phyloP scores from a whole-genome alignment of 1,140 invertebrate genomes.

The Pseudomyrmex gracilis region DNA sequence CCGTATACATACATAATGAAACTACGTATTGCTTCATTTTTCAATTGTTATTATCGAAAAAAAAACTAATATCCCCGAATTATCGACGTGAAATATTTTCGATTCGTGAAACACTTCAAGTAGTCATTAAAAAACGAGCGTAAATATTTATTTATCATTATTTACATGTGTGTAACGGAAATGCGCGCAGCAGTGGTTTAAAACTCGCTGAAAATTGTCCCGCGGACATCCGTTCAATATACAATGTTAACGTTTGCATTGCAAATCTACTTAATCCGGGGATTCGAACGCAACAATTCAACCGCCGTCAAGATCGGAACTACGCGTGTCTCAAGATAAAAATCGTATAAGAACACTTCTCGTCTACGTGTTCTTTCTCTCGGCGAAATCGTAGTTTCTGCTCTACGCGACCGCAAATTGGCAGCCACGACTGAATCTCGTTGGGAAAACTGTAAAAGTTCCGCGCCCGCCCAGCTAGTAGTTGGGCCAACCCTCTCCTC shows the following conservation, averaged over 20 bases:
- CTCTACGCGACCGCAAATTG: slow-evolving; percentile 39
- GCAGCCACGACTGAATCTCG: slow-evolving; percentile 29
- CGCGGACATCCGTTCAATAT: slow-evolving; percentile 3
- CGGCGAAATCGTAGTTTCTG: slow-evolving; percentile 52
- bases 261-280: slow-evolving; percentile 73
- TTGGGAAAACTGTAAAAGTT: slow-evolving; percentile 62
- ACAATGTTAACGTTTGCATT: slow-evolving; percentile 71
- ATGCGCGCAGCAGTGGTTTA: background rate
- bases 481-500: background rate
- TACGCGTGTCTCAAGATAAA: slow-evolving; percentile 70
- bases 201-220: background rate
- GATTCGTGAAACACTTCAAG: background rate
- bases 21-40: background rate
- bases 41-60: background rate
- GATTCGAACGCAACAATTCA: slow-evolving; percentile 69
- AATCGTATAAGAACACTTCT: slow-evolving; percentile 32
- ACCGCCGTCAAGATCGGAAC: slow-evolving; percentile 29
- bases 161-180: background rate
- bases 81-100: background rate
- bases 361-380: slow-evolving; percentile 2
- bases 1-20: background rate
- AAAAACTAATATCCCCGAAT: background rate
- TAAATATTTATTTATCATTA: no score
- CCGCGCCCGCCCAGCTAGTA: background rate
- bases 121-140: slow-evolving; percentile 16